These are phyloP conservation scores for Noctua janthina DNA, from an alignment of 2,888 invertebrate genomes.

Conservation along the genomic window DNA sequence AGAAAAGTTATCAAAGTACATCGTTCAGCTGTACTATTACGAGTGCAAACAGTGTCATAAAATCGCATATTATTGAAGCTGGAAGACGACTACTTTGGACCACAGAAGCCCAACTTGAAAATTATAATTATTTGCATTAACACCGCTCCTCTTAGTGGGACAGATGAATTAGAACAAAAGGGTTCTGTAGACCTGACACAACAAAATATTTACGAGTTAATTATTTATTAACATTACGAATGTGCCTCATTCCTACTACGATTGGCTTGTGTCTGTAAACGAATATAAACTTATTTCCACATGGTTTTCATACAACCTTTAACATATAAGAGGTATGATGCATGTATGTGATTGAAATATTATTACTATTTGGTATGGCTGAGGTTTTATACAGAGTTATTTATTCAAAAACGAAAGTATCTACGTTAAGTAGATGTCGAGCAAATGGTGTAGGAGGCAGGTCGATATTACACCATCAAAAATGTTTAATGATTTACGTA, in stretches of 20 bases:
- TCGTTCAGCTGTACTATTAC: slow-evolving; percentile 12
- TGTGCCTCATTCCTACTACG: slow-evolving; percentile 60
- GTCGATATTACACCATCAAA: slow-evolving; percentile 59
- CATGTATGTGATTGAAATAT: slow-evolving; percentile 60
- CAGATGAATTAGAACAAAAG: slow-evolving; percentile 49
- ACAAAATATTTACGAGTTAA: slow-evolving; percentile 57
- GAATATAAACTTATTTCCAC: slow-evolving; percentile 62
- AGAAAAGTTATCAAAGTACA: neutral
- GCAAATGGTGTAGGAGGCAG: slow-evolving; percentile 40
- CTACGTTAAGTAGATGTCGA: slow-evolving; percentile 56
- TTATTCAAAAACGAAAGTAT: slow-evolving; percentile 70
- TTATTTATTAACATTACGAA: slow-evolving; percentile 49
- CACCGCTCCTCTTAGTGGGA: slow-evolving; percentile 42
- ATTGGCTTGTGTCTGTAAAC: slow-evolving; percentile 61
- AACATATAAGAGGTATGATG: slow-evolving; percentile 69
- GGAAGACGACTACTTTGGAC: slow-evolving; percentile 14
- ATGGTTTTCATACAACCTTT: slow-evolving; percentile 67
- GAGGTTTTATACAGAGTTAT: slow-evolving; percentile 90
- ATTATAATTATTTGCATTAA: slow-evolving; percentile 35
- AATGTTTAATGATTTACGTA: slow-evolving; percentile 57
- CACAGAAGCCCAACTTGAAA: slow-evolving; percentile 3
- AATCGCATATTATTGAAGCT: slow-evolving; percentile 16
- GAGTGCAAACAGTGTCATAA: neutral
- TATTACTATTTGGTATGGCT: slow-evolving; percentile 85
- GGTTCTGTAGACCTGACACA: slow-evolving; percentile 57